These are phyloP conservation scores for Neodiprion fabricii DNA, from an alignment of 1,140 invertebrate genomes.

Conservation along the genomic window DNA sequence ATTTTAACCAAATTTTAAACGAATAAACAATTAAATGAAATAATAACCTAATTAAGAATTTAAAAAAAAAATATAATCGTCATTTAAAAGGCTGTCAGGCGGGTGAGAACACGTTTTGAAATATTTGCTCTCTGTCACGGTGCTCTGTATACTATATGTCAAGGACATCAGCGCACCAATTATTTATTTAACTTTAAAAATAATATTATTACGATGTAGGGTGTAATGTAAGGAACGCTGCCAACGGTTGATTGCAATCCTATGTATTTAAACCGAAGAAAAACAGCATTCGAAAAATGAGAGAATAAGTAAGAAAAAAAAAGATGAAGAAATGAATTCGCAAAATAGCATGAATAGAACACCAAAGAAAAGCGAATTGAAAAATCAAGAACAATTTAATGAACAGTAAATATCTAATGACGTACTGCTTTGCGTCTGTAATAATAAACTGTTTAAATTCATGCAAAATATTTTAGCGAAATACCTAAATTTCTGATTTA, in stretches of 20 bases:
- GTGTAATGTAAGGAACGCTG: not conserved
- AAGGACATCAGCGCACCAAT: slow-evolving; percentile 3
- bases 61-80: not conserved
- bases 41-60: not conserved
- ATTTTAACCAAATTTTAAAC: slow-evolving; percentile 13
- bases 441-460: not conserved
- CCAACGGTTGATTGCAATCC: slow-evolving; percentile 13
- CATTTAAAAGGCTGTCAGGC: not conserved
- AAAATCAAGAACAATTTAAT: not conserved
- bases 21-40: not conserved
- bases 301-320: too few species aligned
- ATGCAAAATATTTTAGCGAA: not conserved
- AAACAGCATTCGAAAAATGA: not conserved
- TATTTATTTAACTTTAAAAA: not conserved
- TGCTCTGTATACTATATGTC: slow-evolving; percentile 5
- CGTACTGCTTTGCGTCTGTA: not conserved
- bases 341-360: not conserved
- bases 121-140: slow-evolving; percentile 12
- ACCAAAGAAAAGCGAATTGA: not conserved
- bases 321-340: not conserved
- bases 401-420: not conserved
- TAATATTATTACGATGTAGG: not conserved
- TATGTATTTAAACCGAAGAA: slow-evolving; percentile 10
- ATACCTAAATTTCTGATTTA: not conserved
- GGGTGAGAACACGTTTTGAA: not conserved